Evolutionary conservation across 2,113 vertebrate genomes (phyloP).

Genomic region (Corythaixoides concolor): DNA sequence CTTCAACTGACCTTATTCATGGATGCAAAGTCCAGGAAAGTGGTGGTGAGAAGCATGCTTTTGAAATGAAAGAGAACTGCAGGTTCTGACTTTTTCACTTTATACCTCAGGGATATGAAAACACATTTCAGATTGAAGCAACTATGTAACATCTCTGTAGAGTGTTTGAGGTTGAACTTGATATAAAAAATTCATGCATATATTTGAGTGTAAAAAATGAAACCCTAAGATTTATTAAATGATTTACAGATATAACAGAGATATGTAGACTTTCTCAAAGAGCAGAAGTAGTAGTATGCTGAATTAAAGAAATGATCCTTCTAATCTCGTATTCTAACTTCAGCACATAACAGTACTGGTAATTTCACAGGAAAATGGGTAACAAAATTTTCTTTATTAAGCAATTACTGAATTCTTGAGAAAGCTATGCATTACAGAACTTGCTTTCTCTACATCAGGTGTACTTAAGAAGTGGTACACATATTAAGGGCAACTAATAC

Average conservation of each 20-base stretch:
- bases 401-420: neutral
- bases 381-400: neutral
- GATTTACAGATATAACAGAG: neutral
- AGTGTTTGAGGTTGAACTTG: neutral
- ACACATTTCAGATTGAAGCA: neutral
- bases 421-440: neutral
- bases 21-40: neutral
- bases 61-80: neutral
- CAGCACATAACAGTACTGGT: neutral
- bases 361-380: neutral
- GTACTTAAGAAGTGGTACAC: neutral
- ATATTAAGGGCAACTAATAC: neutral
- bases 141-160: neutral
- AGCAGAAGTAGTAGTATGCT: neutral
- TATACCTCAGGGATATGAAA: neutral
- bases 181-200: neutral
- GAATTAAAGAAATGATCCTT: neutral
- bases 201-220: neutral
- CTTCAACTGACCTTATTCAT: neutral
- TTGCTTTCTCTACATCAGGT: neutral
- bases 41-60: neutral
- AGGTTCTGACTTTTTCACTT: neutral
- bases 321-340: neutral
- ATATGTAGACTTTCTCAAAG: neutral
- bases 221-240: neutral